Percentiles rank a stretch among this genome's conserved stretches.
Evolutionary conservation across 2,113 vertebrate genomes (phyloP).

Genomic region (Corythaeola cristata): DNA sequence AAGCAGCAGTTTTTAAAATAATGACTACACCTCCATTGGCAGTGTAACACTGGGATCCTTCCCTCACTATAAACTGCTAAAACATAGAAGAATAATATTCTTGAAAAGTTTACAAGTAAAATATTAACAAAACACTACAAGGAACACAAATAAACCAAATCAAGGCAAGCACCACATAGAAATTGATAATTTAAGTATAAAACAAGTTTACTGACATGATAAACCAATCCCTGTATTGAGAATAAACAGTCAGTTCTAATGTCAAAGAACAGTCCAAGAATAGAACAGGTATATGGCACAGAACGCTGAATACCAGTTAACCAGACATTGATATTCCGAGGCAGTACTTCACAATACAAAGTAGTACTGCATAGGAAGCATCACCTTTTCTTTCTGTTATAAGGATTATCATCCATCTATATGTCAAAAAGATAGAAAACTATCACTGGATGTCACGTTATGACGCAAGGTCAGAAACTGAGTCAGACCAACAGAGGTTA

Average conservation of each 20-base stretch:
- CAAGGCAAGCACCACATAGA: background rate
- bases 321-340: background rate
- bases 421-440: background rate
- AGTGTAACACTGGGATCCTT: background rate
- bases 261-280: background rate
- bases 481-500: too few species aligned
- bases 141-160: background rate
- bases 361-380: background rate
- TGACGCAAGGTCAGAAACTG: too few species aligned
- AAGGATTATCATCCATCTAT: rapidly evolving
- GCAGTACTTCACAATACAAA: background rate
- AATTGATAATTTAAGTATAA: background rate
- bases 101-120: background rate
- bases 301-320: background rate
- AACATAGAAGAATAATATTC: background rate
- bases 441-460: too few species aligned
- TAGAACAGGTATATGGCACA: background rate
- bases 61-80: background rate
- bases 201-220: background rate
- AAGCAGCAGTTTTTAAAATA: background rate
- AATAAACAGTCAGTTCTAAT: background rate
- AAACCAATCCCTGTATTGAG: background rate
- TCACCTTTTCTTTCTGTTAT: background rate
- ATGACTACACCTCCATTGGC: background rate
- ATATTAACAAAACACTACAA: background rate